phyloP scores from a whole-genome alignment of 2,888 invertebrate genomes.

The Maniola hyperantus region DNA sequence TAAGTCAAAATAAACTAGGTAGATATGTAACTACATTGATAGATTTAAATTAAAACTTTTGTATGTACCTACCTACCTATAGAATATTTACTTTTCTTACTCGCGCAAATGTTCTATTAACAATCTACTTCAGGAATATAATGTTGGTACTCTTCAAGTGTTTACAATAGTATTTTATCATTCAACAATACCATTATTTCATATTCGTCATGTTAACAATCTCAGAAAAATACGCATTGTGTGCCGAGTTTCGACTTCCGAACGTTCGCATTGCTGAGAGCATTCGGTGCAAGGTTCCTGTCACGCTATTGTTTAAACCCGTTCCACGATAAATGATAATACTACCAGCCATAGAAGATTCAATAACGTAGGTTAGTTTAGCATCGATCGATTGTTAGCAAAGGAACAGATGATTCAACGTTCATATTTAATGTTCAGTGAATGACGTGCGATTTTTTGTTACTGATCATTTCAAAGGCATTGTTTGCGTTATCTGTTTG shows the following conservation, averaged over 20 bases:
- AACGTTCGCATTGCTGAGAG: conserved; percentile 42
- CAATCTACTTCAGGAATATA: not conserved
- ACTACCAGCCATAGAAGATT: conserved; percentile 15
- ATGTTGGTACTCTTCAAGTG: not conserved
- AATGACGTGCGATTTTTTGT: conserved; percentile 19
- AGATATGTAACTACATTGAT: too few species aligned
- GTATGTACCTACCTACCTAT: too few species aligned
- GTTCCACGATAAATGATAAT: conserved; percentile 15
- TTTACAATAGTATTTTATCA: not conserved
- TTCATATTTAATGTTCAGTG: conserved; percentile 24
- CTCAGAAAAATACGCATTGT: conserved; percentile 61
- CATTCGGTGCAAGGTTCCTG: conserved; percentile 45
- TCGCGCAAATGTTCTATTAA: not conserved
- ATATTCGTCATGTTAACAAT: conserved; percentile 36
- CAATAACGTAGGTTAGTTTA: conserved; percentile 16
- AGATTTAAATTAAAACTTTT: too few species aligned
- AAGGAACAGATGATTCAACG: conserved; percentile 3
- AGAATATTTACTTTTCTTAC: too few species aligned
- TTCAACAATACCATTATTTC: conserved; percentile 32
- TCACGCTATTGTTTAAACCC: conserved; percentile 42
- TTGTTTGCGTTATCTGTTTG: conserved; percentile 30
- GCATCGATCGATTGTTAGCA: conserved; percentile 27
- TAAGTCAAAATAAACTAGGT: too few species aligned
- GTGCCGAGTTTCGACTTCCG: conserved; percentile 57
- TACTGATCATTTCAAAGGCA: conserved; percentile 21